Evolutionary conservation across 2,797 vertebrate species (phyloP).

Genomic region (Pantherophis vulpinus): DNA sequence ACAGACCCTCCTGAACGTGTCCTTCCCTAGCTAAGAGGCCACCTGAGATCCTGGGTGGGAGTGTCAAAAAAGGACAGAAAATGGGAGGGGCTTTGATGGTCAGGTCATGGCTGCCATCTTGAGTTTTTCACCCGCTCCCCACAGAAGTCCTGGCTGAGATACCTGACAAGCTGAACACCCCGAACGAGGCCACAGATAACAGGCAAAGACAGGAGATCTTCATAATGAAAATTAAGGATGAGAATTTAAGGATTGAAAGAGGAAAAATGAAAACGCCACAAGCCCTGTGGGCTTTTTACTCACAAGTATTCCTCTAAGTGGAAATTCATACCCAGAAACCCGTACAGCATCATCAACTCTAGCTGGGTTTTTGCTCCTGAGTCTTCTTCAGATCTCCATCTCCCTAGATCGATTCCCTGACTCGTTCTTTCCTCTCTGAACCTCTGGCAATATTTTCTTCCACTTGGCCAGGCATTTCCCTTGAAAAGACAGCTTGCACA

Average conservation of each 20-base stretch:
- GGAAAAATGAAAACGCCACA: not conserved
- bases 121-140: not conserved
- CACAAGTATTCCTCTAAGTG: not conserved
- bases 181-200: not conserved
- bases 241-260: not conserved
- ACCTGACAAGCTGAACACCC: not conserved
- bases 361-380: not conserved
- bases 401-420: not conserved
- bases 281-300: not conserved
- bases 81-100: not conserved
- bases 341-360: not conserved
- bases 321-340: too few species aligned
- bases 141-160: not conserved
- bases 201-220: not conserved
- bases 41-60: not conserved
- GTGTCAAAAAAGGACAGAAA: not conserved
- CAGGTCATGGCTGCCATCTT: not conserved
- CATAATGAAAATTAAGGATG: not conserved
- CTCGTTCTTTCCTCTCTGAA: not conserved
- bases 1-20: not conserved
- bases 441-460: not conserved
- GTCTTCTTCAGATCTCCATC: not conserved
- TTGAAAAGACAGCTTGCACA: not conserved
- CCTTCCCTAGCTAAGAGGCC: not conserved
- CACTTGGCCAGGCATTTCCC: not conserved